These are phyloP conservation scores for Proteles cristata DNA, from an alignment of 2,113 vertebrate genomes.

Conservation along the genomic window DNA sequence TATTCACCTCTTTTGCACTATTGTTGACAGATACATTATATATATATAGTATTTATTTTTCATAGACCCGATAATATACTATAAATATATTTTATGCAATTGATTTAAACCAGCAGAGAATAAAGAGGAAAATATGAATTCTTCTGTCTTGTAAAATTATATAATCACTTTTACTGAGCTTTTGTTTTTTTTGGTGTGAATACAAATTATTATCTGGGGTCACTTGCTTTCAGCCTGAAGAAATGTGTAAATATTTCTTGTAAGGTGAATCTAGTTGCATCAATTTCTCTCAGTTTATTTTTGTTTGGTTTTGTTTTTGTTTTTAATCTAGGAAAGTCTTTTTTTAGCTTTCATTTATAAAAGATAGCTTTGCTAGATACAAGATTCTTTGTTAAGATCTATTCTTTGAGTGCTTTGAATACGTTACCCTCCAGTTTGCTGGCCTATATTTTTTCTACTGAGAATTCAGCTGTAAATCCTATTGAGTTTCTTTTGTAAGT, in stretches of 20 bases:
- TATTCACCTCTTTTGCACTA: not conserved
- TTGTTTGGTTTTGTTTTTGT: not conserved
- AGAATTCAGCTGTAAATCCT: not conserved
- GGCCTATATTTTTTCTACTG: not conserved
- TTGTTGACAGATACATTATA: not conserved
- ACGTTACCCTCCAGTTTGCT: not conserved
- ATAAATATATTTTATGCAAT: not conserved
- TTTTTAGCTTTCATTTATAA: not conserved
- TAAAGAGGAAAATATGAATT: not conserved
- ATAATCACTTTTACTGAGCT: not conserved
- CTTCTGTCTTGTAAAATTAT: not conserved
- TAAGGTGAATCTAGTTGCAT: not conserved
- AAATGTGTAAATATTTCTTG: not conserved
- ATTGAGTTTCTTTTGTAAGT: not conserved
- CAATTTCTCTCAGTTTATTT: not conserved
- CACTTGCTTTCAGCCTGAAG: not conserved
- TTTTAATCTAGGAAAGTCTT: not conserved
- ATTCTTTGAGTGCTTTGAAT: not conserved
- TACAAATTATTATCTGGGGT: not conserved
- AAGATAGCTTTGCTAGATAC: not conserved
- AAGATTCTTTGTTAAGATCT: not conserved
- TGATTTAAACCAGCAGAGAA: not conserved
- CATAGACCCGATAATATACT: not conserved
- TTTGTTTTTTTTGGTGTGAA: not conserved
- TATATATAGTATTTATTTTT: not conserved